These are phyloP conservation scores for Carettochelys insculpta DNA, from an alignment of 2,113 vertebrate species.

Conservation along the genomic window DNA sequence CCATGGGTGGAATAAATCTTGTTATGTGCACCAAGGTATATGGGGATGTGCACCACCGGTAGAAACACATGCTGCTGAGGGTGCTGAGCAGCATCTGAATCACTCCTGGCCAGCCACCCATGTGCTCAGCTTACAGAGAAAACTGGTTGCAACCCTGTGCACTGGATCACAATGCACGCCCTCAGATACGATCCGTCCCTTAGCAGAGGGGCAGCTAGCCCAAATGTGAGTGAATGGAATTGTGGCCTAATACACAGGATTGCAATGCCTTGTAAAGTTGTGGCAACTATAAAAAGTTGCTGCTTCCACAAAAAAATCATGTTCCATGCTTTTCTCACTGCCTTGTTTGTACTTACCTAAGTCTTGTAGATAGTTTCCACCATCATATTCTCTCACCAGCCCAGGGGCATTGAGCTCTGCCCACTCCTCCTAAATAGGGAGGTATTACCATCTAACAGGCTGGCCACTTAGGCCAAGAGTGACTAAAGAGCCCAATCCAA, in stretches of 20 bases:
- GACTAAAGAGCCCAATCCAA: background rate
- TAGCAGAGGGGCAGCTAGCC: background rate
- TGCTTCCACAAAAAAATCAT: background rate
- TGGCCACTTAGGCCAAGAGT: accelerated
- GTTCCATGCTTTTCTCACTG: background rate
- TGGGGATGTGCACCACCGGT: too few relatives aligned
- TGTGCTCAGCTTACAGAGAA: too few relatives aligned
- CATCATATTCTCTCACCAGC: background rate
- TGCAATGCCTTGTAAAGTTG: background rate
- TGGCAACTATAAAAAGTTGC: background rate
- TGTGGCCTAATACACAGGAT: background rate
- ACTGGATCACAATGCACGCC: background rate
- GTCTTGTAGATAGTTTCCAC: background rate
- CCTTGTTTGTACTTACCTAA: accelerated
- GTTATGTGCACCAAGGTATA: too few relatives aligned
- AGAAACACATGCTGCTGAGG: too few relatives aligned
- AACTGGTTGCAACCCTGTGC: background rate
- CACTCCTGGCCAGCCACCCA: too few relatives aligned
- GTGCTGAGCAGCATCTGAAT: too few relatives aligned
- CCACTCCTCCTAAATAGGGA: background rate
- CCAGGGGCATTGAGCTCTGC: background rate
- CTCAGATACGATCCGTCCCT: background rate
- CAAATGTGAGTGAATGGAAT: background rate
- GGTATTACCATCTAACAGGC: background rate
- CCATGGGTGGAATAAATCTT: too few relatives aligned